Percentiles rank a stretch among this genome's conserved stretches.
These are phyloP conservation scores for Marmota monax DNA, from an alignment of 2,113 vertebrate genomes.

Conservation along the genomic window DNA sequence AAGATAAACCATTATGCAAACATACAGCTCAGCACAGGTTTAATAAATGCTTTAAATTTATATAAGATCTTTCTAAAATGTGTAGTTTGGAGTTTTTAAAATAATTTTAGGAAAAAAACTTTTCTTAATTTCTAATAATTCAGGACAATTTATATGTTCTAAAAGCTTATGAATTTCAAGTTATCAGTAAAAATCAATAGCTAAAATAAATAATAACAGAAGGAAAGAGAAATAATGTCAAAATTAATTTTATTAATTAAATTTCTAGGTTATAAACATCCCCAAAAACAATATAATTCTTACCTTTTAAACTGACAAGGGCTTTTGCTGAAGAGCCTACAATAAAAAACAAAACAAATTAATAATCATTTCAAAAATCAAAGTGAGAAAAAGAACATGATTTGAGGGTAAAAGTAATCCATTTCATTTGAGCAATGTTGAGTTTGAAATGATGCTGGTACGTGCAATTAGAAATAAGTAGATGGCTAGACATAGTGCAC, in stretches of 20 bases:
- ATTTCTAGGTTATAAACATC: conserved; percentile 38
- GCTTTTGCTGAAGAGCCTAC: conserved; percentile 98
- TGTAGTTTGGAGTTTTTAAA: conserved; percentile 20
- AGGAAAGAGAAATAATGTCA: conserved; percentile 23
- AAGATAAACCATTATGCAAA: conserved; percentile 37
- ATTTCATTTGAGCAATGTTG: conserved; percentile 6
- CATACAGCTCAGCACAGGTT: not conserved
- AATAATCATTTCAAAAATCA: conserved; percentile 73
- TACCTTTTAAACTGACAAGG: conserved; percentile 99
- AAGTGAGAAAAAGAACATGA: conserved; percentile 22
- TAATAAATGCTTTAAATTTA: conserved; percentile 56
- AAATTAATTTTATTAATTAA: conserved; percentile 60
- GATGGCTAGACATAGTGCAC: not conserved
- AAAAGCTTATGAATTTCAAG: conserved; percentile 49
- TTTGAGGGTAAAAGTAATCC: not conserved
- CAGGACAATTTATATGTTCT: conserved; percentile 9
- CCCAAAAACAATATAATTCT: conserved; percentile 77
- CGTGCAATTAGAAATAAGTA: not conserved
- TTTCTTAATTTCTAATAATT: conserved; percentile 46
- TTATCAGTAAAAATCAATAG: conserved; percentile 62
- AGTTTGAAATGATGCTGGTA: not conserved
- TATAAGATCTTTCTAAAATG: conserved; percentile 1
- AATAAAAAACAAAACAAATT: conserved; percentile 83
- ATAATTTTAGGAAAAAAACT: not conserved
- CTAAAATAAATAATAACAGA: conserved; percentile 25